A percentile compares a stretch with the other conserved stretches of the same genome.
Evolutionary conservation across 1,140 invertebrate genomes (phyloP).

Genomic region (Melitaea cinxia): DNA sequence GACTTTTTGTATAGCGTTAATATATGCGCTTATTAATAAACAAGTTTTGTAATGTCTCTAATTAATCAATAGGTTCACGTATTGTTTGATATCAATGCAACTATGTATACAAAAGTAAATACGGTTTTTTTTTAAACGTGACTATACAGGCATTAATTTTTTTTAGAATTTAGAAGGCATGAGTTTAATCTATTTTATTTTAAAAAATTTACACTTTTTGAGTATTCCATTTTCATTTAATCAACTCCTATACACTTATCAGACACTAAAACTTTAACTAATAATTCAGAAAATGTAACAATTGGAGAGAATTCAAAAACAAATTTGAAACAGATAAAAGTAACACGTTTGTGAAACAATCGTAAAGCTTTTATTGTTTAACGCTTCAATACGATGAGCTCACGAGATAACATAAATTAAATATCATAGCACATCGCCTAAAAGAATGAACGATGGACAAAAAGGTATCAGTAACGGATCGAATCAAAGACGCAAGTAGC

Average conservation of each 20-base stretch:
- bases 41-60: constrained; percentile 65
- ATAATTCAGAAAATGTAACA: not conserved
- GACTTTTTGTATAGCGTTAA: constrained; percentile 49
- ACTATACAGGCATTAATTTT: no score
- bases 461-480: constrained; percentile 60
- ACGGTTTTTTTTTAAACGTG: not conserved
- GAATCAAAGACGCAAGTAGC: constrained; percentile 51
- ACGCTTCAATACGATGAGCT: constrained; percentile 2
- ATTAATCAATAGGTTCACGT: constrained; percentile 60
- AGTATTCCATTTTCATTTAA: no score
- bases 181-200: no score
- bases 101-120: not conserved
- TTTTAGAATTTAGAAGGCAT: no score
- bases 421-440: constrained; percentile 16
- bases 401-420: constrained; percentile 12
- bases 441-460: constrained; percentile 35
- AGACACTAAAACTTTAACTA: no score
- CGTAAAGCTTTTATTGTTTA: constrained; percentile 13
- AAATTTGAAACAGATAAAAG: not conserved
- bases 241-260: no score
- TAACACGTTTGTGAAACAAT: not conserved
- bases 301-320: not conserved
- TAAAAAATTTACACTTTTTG: no score
- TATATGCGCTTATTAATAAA: constrained; percentile 73
- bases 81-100: constrained; percentile 13